These are phyloP conservation scores for Tipula lateralis DNA, from an alignment of 2,888 invertebrate genomes.

Conservation along the genomic window DNA sequence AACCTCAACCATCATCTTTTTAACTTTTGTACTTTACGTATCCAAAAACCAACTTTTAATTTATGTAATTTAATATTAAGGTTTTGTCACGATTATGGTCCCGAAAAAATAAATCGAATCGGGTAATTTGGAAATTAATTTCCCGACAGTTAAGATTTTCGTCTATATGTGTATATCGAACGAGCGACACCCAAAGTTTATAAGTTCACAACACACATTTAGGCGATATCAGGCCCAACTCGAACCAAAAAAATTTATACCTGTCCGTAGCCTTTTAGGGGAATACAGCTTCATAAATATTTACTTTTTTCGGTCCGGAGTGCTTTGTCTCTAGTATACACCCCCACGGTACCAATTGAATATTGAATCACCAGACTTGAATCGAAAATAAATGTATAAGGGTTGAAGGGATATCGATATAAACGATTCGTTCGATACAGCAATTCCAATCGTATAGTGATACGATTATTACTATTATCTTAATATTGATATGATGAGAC, in stretches of 20 bases:
- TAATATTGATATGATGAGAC: neutral
- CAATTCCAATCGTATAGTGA: neutral
- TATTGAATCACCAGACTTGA: neutral
- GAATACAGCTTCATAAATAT: neutral
- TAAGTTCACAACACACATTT: neutral
- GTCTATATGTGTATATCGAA: neutral
- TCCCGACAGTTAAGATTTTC: neutral
- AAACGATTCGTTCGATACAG: neutral
- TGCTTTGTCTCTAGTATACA: neutral
- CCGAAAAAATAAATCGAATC: neutral
- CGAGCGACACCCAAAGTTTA: neutral
- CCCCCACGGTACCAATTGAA: neutral
- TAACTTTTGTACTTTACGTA: neutral
- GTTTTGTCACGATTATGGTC: neutral
- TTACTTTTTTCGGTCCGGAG: neutral
- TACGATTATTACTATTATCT: neutral
- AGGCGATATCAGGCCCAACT: too few relatives aligned
- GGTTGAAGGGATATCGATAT: neutral
- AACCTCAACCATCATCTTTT: neutral
- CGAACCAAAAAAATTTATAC: neutral
- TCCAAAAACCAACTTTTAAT: neutral
- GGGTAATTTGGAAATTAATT: conserved; percentile 11
- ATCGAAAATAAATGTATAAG: neutral
- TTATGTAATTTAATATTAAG: conserved; percentile 1
- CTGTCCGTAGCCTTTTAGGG: neutral